Conservation (phyloP, 2,888 invertebrate species). For the Idaea biselata region DNA sequence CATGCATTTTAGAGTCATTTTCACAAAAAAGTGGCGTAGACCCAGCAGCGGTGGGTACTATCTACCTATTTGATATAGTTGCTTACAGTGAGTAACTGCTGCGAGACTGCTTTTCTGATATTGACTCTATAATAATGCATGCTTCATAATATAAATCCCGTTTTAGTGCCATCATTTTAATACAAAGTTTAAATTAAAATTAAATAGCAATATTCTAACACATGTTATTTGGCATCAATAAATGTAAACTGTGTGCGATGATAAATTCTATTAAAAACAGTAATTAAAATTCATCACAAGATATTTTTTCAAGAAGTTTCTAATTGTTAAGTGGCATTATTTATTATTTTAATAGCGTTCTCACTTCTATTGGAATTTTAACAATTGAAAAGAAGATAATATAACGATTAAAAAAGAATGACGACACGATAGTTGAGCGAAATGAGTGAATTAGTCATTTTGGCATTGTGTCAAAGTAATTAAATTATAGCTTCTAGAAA, state of each 20-base stretch:
- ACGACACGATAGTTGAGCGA: slow-evolving; percentile 49
- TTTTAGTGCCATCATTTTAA: background rate
- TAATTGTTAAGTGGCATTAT: slow-evolving; percentile 25
- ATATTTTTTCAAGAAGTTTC: slow-evolving; percentile 20
- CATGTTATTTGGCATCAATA: background rate
- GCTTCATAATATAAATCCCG: too few species aligned
- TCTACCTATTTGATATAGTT: too few species aligned
- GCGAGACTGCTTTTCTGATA: too few species aligned
- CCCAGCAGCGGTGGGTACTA: too few species aligned
- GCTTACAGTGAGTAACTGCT: too few species aligned
- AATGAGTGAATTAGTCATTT: slow-evolving; percentile 66
- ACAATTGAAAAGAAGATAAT: slow-evolving; percentile 59
- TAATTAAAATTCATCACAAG: slow-evolving; percentile 23
- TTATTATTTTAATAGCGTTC: slow-evolving; percentile 48
- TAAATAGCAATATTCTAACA: background rate
- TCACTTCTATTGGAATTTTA: slow-evolving; percentile 41
- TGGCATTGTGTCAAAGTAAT: slow-evolving; percentile 74
- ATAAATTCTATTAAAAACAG: slow-evolving; percentile 2
- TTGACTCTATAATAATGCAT: too few species aligned
- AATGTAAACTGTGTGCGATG: background rate
- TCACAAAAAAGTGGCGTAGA: too few species aligned
- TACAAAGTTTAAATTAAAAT: background rate
- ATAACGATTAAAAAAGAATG: slow-evolving; percentile 60
- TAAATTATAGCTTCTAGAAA: slow-evolving; percentile 62
- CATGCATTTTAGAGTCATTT: too few species aligned